Conservation (phyloP, 2,888 invertebrate species). For the Drosophila kuntzei region DNA sequence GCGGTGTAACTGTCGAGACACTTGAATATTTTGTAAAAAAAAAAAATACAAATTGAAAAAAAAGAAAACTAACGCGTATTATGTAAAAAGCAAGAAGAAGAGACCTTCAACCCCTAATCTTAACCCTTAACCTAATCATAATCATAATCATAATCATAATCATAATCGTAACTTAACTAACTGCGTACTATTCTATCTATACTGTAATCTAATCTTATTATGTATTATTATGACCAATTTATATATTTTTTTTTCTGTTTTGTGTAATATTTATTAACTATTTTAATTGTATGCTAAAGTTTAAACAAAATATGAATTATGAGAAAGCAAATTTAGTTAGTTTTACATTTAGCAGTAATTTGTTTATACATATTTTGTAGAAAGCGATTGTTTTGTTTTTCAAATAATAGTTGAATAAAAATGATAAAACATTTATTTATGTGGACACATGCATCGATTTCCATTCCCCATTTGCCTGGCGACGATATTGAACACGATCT, state of each 20-base stretch:
- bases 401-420: constrained; percentile 62
- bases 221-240: constrained; percentile 41
- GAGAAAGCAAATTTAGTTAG: constrained; percentile 46
- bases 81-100: constrained; percentile 43
- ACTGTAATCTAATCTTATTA: constrained; percentile 39
- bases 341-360: constrained; percentile 44
- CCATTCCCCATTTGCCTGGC: constrained; percentile 63
- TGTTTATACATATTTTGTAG: constrained; percentile 63
- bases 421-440: constrained; percentile 41
- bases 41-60: not conserved
- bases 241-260: constrained; percentile 68
- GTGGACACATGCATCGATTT: constrained; percentile 77
- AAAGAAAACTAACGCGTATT: constrained; percentile 48
- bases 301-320: constrained; percentile 12
- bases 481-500: constrained; percentile 83
- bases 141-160: constrained; percentile 31
- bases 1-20: constrained; percentile 62
- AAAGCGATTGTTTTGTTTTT: constrained; percentile 69
- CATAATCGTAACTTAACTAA: constrained; percentile 54
- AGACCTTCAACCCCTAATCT: constrained; percentile 3
- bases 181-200: constrained; percentile 44
- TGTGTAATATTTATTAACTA: constrained; percentile 80
- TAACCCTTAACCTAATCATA: constrained; percentile 10
- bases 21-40: constrained; percentile 17
- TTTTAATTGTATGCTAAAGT: constrained; percentile 63